Base-by-base conservation (phyloP, 2,888 invertebrate genomes). In the Cosmopolites sordidus region DNA sequence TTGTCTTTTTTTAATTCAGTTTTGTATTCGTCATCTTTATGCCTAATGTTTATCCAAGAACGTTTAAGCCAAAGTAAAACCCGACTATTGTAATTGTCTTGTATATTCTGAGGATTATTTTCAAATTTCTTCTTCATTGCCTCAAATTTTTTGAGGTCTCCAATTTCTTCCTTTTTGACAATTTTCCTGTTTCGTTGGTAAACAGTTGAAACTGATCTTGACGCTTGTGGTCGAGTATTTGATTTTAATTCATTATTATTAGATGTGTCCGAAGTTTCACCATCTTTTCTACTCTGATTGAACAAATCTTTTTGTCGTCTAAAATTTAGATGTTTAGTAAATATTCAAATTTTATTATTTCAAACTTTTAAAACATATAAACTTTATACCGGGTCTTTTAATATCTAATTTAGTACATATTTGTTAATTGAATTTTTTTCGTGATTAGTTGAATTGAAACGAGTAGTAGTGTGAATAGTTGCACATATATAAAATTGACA, bases 61-160 rank as follows among this genome's bases (percentile, higher is more conserved):
- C 48, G 51, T 17, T 51, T 51, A 9, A 55, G 38, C 55, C 55
- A 55, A 30, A 55, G 8, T 30, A 51, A 14, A 11, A 55, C 47
- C 14, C 48, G 17, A 11, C 55, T 55, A 18, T 43, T 48, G 9
- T 39, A 18, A 8, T 8, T 22, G 22, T 3, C 8, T 22, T 22
- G 4, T 3, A 8, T 22, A 22, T 22, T 22, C 22, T 22, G 3
- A 22, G 22, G 22, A 8, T 5, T 22, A 22, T 22, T 22, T 22
- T 22, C 22, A 8, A 22, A 3, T n/a, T n/a, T n/a, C n/a, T n/a
- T n/a, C n/a, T n/a, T n/a, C n/a, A n/a, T n/a, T n/a, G 9, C n/a
- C n/a, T n/a, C n/a, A n/a, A n/a, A n/a, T n/a, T n/a, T n/a, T n/a
- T n/a, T n/a, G 2, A 17, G 9, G 11, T 9, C 15, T 9, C 15